These are phyloP conservation scores for Setophaga petechia DNA, from an alignment of 2,113 vertebrate genomes.

Conservation along the genomic window DNA sequence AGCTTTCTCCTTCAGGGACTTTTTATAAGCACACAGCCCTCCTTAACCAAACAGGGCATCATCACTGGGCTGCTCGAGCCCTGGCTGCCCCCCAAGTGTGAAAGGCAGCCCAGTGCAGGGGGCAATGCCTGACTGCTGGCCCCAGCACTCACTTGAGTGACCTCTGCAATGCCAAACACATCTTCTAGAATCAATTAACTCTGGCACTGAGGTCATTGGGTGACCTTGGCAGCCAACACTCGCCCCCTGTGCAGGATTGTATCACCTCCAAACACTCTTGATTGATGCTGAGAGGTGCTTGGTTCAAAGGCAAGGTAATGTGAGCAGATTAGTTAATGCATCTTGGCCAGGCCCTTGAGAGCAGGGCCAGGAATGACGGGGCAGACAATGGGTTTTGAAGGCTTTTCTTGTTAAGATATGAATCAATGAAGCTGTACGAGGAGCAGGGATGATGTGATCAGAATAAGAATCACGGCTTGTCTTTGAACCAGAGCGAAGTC, in stretches of 20 bases:
- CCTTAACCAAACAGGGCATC: neutral
- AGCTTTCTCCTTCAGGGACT: neutral
- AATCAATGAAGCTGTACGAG: conserved; percentile 58
- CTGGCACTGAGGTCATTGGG: neutral
- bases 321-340: conserved; percentile 58
- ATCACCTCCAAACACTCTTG: conserved; percentile 17
- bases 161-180: neutral
- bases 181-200: neutral
- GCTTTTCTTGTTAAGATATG: conserved; percentile 67
- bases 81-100: fast-evolving
- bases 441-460: conserved; percentile 46
- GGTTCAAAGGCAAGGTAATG: conserved; percentile 56
- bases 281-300: neutral
- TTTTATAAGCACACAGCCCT: neutral
- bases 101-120: neutral
- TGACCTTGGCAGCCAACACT: neutral
- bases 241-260: fast-evolving
- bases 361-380: conserved; percentile 19
- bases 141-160: neutral
- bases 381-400: conserved; percentile 61
- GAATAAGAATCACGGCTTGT: conserved; percentile 59
- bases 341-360: conserved; percentile 52
- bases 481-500: conserved; percentile 56
- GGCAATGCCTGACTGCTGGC: neutral
- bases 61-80: fast-evolving